phyloP scores from a whole-genome alignment of 2,888 invertebrate genomes.

The Drosophila longiperda region DNA sequence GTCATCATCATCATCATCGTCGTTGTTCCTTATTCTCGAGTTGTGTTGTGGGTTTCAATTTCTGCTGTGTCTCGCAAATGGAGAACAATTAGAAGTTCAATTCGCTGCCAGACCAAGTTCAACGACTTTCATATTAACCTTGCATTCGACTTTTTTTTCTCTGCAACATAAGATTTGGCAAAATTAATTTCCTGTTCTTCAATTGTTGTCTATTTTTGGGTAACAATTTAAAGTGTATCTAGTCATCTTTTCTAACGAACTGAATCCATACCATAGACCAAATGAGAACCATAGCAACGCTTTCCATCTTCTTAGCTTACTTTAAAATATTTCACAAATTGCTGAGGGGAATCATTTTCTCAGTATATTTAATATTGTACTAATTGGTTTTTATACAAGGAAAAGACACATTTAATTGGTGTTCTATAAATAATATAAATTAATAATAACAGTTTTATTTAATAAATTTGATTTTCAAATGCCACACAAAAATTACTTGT shows the following conservation, averaged over 20 bases:
- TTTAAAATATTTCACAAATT: not conserved
- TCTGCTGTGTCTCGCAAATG: slow-evolving; percentile 20
- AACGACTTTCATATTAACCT: slow-evolving; percentile 46
- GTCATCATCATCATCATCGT: slow-evolving; percentile 11
- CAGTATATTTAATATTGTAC: not conserved
- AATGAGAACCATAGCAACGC: slow-evolving; percentile 13
- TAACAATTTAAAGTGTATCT: not conserved
- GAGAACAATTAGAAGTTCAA: slow-evolving; percentile 58
- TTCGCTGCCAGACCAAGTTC: slow-evolving; percentile 42
- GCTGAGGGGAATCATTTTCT: not conserved
- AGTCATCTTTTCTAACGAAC: not conserved
- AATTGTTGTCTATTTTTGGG: slow-evolving; percentile 20
- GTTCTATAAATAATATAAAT: no score
- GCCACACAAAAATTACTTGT: not conserved
- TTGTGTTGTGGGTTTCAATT: slow-evolving; percentile 19
- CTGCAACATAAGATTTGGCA: slow-evolving; percentile 19
- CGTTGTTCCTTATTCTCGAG: slow-evolving; percentile 5
- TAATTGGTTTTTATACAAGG: not conserved
- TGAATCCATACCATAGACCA: slow-evolving; percentile 6
- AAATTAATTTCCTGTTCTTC: slow-evolving; percentile 60
- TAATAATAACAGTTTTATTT: not conserved
- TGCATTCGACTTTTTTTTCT: not conserved
- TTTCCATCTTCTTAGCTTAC: not conserved
- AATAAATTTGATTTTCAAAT: not conserved
- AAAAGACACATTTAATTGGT: not conserved